Evolutionary conservation across 2,888 invertebrate genomes (phyloP).

Genomic region (Hemaris fuciformis): DNA sequence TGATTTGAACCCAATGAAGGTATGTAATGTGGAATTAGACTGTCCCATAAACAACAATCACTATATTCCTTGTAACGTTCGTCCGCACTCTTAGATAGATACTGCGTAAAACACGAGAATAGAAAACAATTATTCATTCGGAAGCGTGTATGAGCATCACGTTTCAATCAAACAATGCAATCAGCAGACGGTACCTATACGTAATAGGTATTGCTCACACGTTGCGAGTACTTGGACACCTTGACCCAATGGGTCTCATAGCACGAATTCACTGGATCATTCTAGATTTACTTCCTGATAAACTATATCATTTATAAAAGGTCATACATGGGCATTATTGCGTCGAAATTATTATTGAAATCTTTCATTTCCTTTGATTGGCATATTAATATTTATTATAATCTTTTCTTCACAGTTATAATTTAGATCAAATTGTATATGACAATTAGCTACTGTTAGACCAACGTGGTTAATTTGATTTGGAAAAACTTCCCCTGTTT

Average conservation of each 20-base stretch:
- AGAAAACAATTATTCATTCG: background rate
- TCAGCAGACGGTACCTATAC: background rate
- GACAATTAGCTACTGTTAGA: too few relatives aligned
- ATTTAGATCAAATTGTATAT: too few relatives aligned
- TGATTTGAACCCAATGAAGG: too few relatives aligned
- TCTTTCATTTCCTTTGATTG: background rate
- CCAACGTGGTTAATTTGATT: too few relatives aligned
- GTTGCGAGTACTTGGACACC: conserved; percentile 1
- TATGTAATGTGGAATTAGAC: too few relatives aligned
- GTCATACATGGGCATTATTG: background rate
- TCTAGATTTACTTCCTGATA: background rate
- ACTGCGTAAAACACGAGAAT: background rate
- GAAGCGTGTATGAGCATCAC: background rate
- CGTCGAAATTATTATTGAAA: background rate
- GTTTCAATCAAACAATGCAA: conserved; percentile 8
- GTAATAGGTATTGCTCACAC: conserved; percentile 4
- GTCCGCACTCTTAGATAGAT: background rate
- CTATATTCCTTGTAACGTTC: background rate
- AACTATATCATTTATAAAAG: background rate
- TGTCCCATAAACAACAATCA: background rate
- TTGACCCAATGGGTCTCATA: conserved; percentile 7
- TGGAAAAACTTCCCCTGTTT: too few relatives aligned
- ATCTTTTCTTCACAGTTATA: too few relatives aligned
- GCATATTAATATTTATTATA: background rate
- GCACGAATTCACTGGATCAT: background rate